These are phyloP conservation scores for Ceratina australensis DNA, from an alignment of 1,140 invertebrate genomes.

Conservation along the genomic window DNA sequence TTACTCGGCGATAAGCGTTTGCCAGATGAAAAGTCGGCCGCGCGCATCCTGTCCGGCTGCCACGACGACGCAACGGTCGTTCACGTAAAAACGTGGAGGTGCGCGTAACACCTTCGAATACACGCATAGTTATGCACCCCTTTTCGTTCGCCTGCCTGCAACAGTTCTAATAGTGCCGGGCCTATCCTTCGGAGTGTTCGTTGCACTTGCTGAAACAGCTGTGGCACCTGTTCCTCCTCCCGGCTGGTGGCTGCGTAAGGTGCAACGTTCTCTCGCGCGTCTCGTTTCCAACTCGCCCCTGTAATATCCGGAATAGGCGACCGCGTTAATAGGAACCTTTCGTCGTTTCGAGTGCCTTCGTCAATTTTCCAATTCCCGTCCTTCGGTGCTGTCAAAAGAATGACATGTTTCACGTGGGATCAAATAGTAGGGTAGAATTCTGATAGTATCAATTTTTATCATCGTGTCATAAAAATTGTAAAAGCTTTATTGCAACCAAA, in stretches of 20 bases:
- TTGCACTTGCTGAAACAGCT: conserved; percentile 77
- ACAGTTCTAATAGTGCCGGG: conserved; percentile 71
- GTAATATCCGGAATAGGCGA: conserved; percentile 64
- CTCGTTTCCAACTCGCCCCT: conserved; percentile 52
- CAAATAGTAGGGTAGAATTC: too few relatives aligned
- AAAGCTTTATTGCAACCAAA: too few relatives aligned
- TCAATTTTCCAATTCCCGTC: neutral
- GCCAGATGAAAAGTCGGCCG: conserved; percentile 48
- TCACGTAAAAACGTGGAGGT: conserved; percentile 50
- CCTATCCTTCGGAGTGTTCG: conserved; percentile 65
- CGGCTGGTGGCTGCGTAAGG: conserved; percentile 63
- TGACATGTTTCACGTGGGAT: too few relatives aligned
- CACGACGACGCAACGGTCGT: conserved; percentile 64
- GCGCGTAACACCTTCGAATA: conserved; percentile 54
- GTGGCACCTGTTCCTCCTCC: conserved; percentile 74
- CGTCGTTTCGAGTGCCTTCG: neutral
- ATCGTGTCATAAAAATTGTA: too few relatives aligned
- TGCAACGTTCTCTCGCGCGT: conserved; percentile 67
- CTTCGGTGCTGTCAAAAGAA: neutral
- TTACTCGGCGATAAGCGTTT: conserved; percentile 23
- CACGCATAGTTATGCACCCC: conserved; percentile 73
- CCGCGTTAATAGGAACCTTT: conserved; percentile 60
- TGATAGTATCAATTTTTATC: too few relatives aligned
- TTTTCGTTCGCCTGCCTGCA: conserved; percentile 64
- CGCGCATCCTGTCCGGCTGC: conserved; percentile 61